Evolutionary conservation across 2,888 invertebrate species (phyloP).

Genomic region (Euplagia quadripunctaria): DNA sequence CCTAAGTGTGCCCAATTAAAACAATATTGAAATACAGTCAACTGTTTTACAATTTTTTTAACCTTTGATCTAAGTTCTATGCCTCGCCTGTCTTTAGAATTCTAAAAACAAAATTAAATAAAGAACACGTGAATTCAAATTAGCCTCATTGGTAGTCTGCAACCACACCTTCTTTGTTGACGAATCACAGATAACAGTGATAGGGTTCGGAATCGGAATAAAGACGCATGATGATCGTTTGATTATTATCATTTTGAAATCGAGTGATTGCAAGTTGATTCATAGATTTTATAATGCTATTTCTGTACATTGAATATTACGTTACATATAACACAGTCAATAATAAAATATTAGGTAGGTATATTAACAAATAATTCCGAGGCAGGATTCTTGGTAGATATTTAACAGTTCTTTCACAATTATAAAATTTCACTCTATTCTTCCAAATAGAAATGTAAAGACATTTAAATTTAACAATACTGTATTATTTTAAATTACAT

Average conservation of each 20-base stretch:
- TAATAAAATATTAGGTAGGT: no score
- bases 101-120: constrained; percentile 1
- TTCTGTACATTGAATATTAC: no score
- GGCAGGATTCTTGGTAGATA: no score
- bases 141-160: constrained; percentile 6
- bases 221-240: neutral
- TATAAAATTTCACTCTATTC: no score
- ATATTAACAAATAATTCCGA: no score
- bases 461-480: no score
- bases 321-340: no score
- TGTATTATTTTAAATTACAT: no score
- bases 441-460: no score
- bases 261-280: neutral
- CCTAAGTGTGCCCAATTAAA: neutral
- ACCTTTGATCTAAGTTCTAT: constrained; percentile 13
- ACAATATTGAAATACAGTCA: neutral
- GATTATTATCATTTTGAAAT: neutral
- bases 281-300: no score
- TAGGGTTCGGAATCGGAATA: neutral
- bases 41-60: constrained; percentile 4
- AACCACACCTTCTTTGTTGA: constrained; percentile 3
- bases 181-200: constrained; percentile 1
- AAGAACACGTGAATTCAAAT: constrained; percentile 11
- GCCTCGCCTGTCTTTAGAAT: constrained; percentile 1
- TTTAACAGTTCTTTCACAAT: no score